Base-by-base conservation (phyloP, 2,113 vertebrate genomes). In the Zapus hudsonius region DNA sequence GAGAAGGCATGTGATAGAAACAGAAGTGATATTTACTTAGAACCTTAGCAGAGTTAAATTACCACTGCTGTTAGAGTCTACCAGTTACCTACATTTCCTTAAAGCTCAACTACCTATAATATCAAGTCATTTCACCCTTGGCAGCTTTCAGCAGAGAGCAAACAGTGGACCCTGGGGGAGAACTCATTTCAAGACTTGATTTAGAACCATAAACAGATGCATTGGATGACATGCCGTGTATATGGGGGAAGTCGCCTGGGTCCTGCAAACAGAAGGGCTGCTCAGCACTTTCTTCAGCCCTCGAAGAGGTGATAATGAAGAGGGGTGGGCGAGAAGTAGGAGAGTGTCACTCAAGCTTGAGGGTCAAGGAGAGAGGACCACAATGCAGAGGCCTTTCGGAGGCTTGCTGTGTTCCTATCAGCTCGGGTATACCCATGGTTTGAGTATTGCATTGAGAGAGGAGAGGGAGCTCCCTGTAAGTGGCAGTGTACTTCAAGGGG, bases 221-320 rank as follows among this genome's bases (percentile, higher is more conserved):
- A 57, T 63, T 38, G 38, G 84, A 25, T 70, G 42, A 47, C 33
- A 42, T 42, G 47, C n/a, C 0, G 0, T 67, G 74, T 38, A 55
- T 55, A 40, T 89, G 74, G 47, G 75, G 0, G 40, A 20, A 40
- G 27, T 92, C 83, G 61, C 29, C 64, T 57, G 76, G 78, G 73
- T 63, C 69, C 64, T 25, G 10, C 13, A 67, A 59, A 47, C 79
- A 67, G 47, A 57, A 81, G n/a, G 52, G 25, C 82, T 40, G 42
- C 75, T 76, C 47, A 38, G n/a, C 83, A 40, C 79, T 80, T n/a
- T 52, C 64, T 2, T 44, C 57, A 16, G 27, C 61, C 25, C 40
- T 47, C 31, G 67, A 64, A 87, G 69, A 82, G 84, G 81, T 59
- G 59, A 74, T 90, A 33, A 67, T 85, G 74, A 88, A 69, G 27